These are phyloP conservation scores for Paedocypris micromegethes DNA, from an alignment of 2,797 vertebrate genomes.

Conservation along the genomic window DNA sequence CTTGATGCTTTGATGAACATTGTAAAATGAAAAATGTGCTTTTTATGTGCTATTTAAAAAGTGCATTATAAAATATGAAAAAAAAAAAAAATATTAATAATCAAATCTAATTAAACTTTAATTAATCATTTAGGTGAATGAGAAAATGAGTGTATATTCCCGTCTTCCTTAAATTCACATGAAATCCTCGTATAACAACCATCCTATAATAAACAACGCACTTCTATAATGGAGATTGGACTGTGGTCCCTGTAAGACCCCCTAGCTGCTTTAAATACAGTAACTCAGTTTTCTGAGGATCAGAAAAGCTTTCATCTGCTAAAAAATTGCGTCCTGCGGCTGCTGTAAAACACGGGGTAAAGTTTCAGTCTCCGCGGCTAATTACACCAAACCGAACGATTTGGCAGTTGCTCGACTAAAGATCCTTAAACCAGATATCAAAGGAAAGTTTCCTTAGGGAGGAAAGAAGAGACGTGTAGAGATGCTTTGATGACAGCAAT, in stretches of 20 bases:
- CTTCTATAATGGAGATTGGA: too few species aligned
- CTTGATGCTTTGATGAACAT: too few species aligned
- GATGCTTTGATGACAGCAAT: constrained; percentile 24
- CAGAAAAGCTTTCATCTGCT: constrained; percentile 61
- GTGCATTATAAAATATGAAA: too few species aligned
- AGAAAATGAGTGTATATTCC: too few species aligned
- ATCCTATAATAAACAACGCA: too few species aligned
- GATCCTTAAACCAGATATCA: constrained; percentile 35
- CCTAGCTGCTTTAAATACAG: constrained; percentile 50
- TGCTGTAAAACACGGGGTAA: constrained; percentile 28
- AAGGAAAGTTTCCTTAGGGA: constrained; percentile 29
- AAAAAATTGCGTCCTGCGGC: constrained; percentile 43
- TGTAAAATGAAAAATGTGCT: too few species aligned
- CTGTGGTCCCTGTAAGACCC: background rate
- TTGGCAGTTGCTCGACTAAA: constrained; percentile 17
- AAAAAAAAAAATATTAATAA: too few species aligned
- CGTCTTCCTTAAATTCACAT: too few species aligned
- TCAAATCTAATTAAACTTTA: too few species aligned
- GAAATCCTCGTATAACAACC: too few species aligned
- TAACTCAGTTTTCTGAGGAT: constrained; percentile 49
- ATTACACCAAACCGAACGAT: constrained; percentile 20
- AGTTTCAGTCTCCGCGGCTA: constrained; percentile 35
- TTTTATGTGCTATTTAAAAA: too few species aligned
- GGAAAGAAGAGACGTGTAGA: background rate
- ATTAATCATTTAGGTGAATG: too few species aligned